Percentiles rank a stretch among this genome's conserved stretches.
Conservation (phyloP, 2,113 vertebrate species). For the Chitala chitala region DNA sequence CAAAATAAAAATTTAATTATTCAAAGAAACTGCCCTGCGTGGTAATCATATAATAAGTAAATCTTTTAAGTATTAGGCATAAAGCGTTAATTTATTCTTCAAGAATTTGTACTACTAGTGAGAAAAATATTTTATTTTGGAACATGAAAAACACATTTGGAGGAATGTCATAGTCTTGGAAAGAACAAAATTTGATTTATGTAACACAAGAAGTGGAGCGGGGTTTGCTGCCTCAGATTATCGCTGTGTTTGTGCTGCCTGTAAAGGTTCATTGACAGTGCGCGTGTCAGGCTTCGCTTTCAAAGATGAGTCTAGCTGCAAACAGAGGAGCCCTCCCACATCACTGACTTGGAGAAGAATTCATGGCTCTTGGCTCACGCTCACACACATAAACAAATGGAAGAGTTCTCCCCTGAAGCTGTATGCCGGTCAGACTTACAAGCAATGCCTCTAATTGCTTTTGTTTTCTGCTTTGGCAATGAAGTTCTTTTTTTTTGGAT, state of each 20-base stretch:
- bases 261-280: conserved; percentile 31
- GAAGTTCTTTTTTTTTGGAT: not conserved
- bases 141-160: conserved; percentile 7
- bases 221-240: conserved; percentile 28
- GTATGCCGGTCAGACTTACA: conserved; percentile 32
- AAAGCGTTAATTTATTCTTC: too few relatives aligned
- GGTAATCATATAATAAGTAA: too few relatives aligned
- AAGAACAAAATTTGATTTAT: conserved; percentile 28
- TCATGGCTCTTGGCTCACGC: conserved; percentile 34
- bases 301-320: conserved; percentile 28
- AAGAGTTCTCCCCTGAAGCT: conserved; percentile 41
- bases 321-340: conserved; percentile 42
- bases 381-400: conserved; percentile 40
- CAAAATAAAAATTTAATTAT: too few relatives aligned
- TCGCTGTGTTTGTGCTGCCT: not conserved
- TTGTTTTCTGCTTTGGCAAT: not conserved
- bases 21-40: too few relatives aligned
- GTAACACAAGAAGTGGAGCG: conserved; percentile 19
- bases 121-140: not conserved
- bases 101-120: too few relatives aligned
- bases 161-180: conserved; percentile 3
- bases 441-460: conserved; percentile 8
- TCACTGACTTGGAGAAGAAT: conserved; percentile 31
- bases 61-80: too few relatives aligned
- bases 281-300: conserved; percentile 31